Percentiles rank a stretch among this genome's conserved stretches.
These are phyloP conservation scores for Spilarctia lutea DNA, from an alignment of 2,888 invertebrate genomes.

Conservation along the genomic window DNA sequence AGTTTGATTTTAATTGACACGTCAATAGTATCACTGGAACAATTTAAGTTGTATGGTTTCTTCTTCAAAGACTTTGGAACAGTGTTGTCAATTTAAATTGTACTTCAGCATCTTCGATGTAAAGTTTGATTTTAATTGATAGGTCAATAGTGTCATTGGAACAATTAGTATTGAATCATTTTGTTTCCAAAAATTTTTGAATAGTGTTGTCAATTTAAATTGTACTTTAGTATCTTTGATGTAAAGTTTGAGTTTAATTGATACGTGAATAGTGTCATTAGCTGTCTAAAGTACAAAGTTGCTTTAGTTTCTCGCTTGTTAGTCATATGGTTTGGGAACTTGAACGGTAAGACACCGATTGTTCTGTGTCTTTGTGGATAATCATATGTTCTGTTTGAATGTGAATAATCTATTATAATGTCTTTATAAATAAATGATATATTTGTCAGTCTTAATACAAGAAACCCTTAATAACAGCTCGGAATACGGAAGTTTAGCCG, in stretches of 20 bases:
- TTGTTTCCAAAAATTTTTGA: not conserved
- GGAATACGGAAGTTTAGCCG: no score
- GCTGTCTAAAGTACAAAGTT: not conserved
- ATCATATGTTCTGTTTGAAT: not conserved
- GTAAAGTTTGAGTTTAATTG: not conserved
- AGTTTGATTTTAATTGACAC: not conserved
- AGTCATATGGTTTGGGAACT: not conserved
- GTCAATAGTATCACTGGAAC: no score
- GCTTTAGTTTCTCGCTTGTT: not conserved
- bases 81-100: not conserved
- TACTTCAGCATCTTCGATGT: not conserved
- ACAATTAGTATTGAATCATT: not conserved
- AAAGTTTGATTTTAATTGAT: not conserved
- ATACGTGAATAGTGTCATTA: not conserved
- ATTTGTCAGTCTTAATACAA: no score
- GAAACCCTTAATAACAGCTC: no score
- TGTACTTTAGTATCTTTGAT: not conserved
- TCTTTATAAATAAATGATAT: no score
- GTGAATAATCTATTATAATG: no score
- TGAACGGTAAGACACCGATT: not conserved
- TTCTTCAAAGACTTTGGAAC: not conserved
- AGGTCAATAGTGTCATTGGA: not conserved
- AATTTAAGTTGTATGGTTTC: not conserved
- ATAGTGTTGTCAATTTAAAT: not conserved
- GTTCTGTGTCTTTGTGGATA: not conserved